phyloP scores from a whole-genome alignment of 2,888 invertebrate genomes.

The Parnassius orleans region DNA sequence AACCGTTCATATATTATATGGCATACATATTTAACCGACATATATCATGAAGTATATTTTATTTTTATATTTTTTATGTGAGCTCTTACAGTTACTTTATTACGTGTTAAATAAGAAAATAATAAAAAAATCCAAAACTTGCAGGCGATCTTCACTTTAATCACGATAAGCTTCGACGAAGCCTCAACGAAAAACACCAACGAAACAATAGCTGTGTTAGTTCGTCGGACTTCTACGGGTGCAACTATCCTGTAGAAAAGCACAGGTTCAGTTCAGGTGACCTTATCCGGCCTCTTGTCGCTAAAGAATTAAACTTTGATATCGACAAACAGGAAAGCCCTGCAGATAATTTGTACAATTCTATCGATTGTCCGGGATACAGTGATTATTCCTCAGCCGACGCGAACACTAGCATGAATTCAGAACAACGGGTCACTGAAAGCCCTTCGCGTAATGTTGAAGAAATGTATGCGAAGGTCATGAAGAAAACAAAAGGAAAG shows the following conservation, averaged over 20 bases:
- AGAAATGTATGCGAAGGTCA: conserved; percentile 94
- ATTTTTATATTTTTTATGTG: no score
- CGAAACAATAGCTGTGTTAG: conserved; percentile 78
- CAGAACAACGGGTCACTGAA: conserved; percentile 68
- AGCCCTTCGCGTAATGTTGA: conserved; percentile 87
- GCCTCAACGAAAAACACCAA: conserved; percentile 76
- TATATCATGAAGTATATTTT: no score
- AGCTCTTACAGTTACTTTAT: no score
- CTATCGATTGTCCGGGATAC: conserved; percentile 60
- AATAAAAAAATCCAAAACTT: conserved; percentile 18
- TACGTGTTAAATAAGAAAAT: no score
- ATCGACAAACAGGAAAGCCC: conserved; percentile 58
- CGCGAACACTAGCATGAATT: conserved; percentile 51
- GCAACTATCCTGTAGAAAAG: conserved; percentile 77
- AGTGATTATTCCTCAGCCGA: conserved; percentile 62
- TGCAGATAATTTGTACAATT: conserved; percentile 66
- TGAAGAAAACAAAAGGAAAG: conserved; percentile 83
- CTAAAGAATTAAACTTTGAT: conserved; percentile 68
- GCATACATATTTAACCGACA: no score
- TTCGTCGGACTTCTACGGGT: conserved; percentile 77
- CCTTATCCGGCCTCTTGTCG: conserved; percentile 69
- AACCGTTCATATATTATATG: no score
- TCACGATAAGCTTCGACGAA: conserved; percentile 71
- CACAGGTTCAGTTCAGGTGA: conserved; percentile 76
- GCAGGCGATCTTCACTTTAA: conserved; percentile 73